These are phyloP conservation scores for Eueremaeus valkanovi DNA, from an alignment of 2,888 invertebrate species.

Conservation along the genomic window DNA sequence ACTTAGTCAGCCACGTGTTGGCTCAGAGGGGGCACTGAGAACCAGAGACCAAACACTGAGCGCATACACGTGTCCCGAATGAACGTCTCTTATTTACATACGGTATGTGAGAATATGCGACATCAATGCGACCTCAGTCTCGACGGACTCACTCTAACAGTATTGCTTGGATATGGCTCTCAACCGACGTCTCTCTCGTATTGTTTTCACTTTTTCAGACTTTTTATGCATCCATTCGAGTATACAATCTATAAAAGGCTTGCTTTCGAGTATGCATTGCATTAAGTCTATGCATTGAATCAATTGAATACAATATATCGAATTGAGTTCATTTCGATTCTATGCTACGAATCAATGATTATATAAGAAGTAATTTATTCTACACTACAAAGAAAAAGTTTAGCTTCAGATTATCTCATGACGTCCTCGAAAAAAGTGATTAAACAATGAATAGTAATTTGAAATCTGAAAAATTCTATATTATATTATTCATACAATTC, in stretches of 20 bases:
- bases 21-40: slow-evolving; percentile 33
- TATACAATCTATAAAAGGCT: slow-evolving; percentile 23
- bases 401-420: background rate
- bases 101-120: slow-evolving; percentile 33
- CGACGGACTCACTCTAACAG: background rate
- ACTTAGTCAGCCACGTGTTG: slow-evolving; percentile 29
- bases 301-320: slow-evolving; percentile 14
- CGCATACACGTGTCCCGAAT: slow-evolving; percentile 23
- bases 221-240: slow-evolving; percentile 7
- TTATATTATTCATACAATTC: too few relatives aligned
- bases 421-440: background rate
- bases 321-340: slow-evolving; percentile 9
- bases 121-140: slow-evolving; percentile 26
- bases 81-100: slow-evolving; percentile 35
- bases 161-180: background rate
- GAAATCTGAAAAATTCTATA: background rate
- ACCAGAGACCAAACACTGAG: slow-evolving; percentile 1
- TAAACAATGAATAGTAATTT: too few relatives aligned
- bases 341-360: slow-evolving; percentile 12
- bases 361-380: background rate
- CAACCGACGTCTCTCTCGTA: background rate
- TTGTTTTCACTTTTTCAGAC: slow-evolving; percentile 15
- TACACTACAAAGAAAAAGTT: background rate
- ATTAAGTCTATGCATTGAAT: background rate
- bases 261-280: background rate